Conservation (phyloP, 2,113 vertebrate species). For the Setophaga kirtlandii region DNA sequence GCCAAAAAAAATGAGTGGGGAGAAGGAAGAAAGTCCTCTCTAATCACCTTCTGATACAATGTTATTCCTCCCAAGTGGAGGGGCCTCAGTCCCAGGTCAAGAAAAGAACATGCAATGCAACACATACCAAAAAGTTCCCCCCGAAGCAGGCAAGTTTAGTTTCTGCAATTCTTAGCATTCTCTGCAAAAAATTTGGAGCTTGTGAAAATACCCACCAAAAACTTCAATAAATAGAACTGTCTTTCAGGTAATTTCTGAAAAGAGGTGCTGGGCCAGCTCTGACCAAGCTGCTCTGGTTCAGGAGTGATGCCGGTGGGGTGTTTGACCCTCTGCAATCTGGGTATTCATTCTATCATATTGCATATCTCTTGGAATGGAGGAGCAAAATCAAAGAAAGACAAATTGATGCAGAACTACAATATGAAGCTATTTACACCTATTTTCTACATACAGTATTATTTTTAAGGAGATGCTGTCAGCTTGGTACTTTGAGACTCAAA, state of each 20-base stretch:
- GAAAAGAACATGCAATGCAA: background rate
- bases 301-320: background rate
- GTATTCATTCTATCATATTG: rapidly evolving
- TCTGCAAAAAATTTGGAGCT: background rate
- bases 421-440: background rate
- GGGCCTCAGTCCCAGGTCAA: background rate
- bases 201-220: conserved; percentile 20
- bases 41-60: background rate
- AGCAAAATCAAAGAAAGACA: background rate
- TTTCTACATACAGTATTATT: background rate
- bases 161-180: conserved; percentile 4
- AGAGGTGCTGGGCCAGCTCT: background rate
- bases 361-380: background rate
- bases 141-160: background rate
- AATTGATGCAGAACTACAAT: background rate
- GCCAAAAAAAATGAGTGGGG: background rate
- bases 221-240: background rate
- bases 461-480: background rate
- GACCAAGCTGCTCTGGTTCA: background rate
- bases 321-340: background rate
- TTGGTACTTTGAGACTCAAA: background rate
- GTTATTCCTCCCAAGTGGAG: background rate
- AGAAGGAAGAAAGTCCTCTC: background rate
- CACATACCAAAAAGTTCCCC: background rate
- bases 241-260: background rate